phyloP scores from a whole-genome alignment of 2,797 vertebrate genomes.

The Mus minutoides region DNA sequence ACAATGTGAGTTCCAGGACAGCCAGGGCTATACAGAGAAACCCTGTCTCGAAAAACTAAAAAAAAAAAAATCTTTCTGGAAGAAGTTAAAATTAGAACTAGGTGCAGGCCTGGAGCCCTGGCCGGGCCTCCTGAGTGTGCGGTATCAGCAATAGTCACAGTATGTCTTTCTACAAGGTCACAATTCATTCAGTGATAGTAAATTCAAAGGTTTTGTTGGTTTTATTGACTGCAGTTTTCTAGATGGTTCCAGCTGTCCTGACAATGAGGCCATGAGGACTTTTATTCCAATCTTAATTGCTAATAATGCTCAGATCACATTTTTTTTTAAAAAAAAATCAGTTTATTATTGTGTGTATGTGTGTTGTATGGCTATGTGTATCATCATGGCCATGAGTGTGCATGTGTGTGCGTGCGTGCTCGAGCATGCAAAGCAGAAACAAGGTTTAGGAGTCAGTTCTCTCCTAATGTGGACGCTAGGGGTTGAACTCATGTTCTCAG shows the following conservation, averaged over 20 bases:
- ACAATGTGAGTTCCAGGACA: too few relatives aligned
- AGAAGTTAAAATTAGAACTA: background rate
- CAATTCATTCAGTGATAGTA: background rate
- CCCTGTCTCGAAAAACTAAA: too few relatives aligned
- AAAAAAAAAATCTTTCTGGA: conserved; percentile 9
- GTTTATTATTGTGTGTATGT: background rate
- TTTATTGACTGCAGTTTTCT: background rate
- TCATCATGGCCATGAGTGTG: background rate
- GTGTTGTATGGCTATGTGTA: background rate
- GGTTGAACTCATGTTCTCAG: background rate
- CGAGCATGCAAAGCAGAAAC: background rate
- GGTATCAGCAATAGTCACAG: background rate
- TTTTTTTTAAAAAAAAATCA: background rate
- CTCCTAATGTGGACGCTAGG: background rate
- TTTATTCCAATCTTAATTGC: background rate
- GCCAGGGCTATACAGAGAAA: too few relatives aligned
- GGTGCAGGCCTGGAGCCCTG: background rate
- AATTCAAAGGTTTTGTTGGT: background rate
- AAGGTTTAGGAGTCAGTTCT: background rate
- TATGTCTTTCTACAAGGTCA: background rate
- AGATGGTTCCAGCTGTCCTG: background rate
- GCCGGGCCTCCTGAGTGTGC: background rate
- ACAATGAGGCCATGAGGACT: background rate
- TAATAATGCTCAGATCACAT: background rate
- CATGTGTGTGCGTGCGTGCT: background rate